phyloP scores from a whole-genome alignment of 2,888 invertebrate genomes.

The Dryocosmus kuriphilus region DNA sequence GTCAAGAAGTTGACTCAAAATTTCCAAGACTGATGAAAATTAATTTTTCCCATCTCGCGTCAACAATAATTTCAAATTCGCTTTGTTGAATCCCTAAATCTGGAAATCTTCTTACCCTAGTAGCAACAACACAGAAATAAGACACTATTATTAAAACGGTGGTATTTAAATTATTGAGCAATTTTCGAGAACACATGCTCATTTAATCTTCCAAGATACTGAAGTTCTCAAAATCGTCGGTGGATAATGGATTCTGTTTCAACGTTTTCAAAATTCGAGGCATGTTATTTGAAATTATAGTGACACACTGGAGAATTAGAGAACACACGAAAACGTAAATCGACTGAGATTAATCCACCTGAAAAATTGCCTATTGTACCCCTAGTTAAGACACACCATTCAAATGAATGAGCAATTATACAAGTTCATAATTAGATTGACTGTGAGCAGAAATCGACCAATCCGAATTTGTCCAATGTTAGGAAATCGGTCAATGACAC shows the following conservation, averaged over 20 bases:
- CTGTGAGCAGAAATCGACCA: not conserved
- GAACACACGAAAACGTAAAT: not conserved
- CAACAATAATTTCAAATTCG: too few relatives aligned
- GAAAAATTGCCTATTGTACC: too few relatives aligned
- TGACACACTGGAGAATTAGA: not conserved
- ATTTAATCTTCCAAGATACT: constrained; percentile 14
- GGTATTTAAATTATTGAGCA: constrained; percentile 8
- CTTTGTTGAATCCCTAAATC: too few relatives aligned
- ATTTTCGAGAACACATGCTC: constrained; percentile 9
- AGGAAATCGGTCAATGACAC: constrained; percentile 38
- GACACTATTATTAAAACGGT: not conserved
- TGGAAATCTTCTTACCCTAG: not conserved
- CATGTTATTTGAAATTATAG: constrained; percentile 11
- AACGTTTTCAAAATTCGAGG: constrained; percentile 21
- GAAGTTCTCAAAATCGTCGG: constrained; percentile 8
- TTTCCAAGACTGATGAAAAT: not conserved
- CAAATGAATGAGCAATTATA: too few relatives aligned
- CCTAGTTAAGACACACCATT: too few relatives aligned
- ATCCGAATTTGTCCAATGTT: not conserved
- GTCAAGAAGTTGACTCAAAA: not conserved
- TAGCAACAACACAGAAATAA: not conserved
- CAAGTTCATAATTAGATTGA: not conserved
- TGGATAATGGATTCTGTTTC: constrained; percentile 37
- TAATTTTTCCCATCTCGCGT: not conserved
- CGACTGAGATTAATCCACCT: too few relatives aligned